Percentiles rank a stretch among this genome's conserved stretches.
Evolutionary conservation across 2,797 vertebrate species (phyloP).

Genomic region (Spatula clypeata): DNA sequence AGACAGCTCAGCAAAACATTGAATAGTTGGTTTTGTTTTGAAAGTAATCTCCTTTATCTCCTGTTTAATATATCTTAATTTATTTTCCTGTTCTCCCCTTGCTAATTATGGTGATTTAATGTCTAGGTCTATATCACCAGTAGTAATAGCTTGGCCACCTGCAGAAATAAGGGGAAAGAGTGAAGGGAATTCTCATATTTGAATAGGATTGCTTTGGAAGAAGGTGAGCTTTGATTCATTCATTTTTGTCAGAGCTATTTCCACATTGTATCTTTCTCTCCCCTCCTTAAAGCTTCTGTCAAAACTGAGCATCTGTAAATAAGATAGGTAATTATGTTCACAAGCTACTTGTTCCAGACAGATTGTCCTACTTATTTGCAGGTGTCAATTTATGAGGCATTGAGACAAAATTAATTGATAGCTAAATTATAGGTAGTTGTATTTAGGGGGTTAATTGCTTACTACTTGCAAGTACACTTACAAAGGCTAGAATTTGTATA

Average conservation of each 20-base stretch:
- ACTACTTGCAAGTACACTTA: slow-evolving; percentile 32
- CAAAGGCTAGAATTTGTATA: slow-evolving; percentile 36
- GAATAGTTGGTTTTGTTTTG: background rate
- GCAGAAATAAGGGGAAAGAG: background rate
- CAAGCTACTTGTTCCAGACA: slow-evolving; percentile 47
- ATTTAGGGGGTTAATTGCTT: slow-evolving; percentile 69
- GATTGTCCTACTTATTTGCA: slow-evolving; percentile 59
- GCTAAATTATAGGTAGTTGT: slow-evolving; percentile 73
- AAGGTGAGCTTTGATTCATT: background rate
- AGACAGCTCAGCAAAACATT: background rate
- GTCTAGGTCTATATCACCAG: fast-evolving
- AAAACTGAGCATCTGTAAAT: slow-evolving; percentile 9
- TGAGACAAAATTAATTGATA: slow-evolving; percentile 68
- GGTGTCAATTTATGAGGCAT: slow-evolving; percentile 44
- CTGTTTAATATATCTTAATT: background rate
- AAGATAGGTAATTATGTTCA: slow-evolving; percentile 38
- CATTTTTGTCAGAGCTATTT: background rate
- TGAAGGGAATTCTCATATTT: background rate
- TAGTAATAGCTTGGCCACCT: fast-evolving
- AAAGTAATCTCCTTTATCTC: background rate
- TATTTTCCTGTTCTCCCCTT: background rate
- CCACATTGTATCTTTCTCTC: background rate
- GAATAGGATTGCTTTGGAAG: background rate
- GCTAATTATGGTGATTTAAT: background rate
- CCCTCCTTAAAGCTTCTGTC: background rate